Conservation (phyloP, 2,888 invertebrate species). For the Lycocerus yunnanus region DNA sequence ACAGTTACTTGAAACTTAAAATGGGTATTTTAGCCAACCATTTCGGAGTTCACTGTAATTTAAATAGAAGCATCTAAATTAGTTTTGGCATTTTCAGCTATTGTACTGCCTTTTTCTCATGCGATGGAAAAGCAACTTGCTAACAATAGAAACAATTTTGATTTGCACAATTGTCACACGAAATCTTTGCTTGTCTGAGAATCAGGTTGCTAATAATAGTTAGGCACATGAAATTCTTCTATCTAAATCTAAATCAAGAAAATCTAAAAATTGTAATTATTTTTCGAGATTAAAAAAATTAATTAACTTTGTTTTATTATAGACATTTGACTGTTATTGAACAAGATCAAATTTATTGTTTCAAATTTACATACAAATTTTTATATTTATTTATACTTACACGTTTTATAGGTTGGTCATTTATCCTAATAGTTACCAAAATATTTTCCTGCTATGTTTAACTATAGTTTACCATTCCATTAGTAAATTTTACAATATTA, state of each 20-base stretch:
- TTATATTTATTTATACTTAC: background rate
- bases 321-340: background rate
- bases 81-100: constrained; percentile 2
- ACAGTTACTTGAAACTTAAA: background rate
- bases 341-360: background rate
- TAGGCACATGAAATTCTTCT: background rate
- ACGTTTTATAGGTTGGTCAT: background rate
- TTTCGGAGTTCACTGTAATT: background rate
- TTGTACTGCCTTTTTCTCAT: constrained; percentile 19
- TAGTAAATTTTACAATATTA: background rate
- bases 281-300: background rate
- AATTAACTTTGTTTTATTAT: background rate
- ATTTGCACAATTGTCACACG: constrained; percentile 22
- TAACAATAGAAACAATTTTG: constrained; percentile 23
- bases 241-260: too few relatives aligned
- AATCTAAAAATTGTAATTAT: background rate
- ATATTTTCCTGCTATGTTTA: background rate
- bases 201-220: background rate
- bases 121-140: constrained; percentile 13
- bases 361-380: background rate
- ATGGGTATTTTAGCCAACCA: background rate
- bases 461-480: background rate
- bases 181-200: background rate
- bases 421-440: background rate
- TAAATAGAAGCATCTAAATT: background rate